These are phyloP conservation scores for Paramormyrops hopkinsi DNA, from an alignment of 2,797 vertebrate genomes.

Conservation along the genomic window DNA sequence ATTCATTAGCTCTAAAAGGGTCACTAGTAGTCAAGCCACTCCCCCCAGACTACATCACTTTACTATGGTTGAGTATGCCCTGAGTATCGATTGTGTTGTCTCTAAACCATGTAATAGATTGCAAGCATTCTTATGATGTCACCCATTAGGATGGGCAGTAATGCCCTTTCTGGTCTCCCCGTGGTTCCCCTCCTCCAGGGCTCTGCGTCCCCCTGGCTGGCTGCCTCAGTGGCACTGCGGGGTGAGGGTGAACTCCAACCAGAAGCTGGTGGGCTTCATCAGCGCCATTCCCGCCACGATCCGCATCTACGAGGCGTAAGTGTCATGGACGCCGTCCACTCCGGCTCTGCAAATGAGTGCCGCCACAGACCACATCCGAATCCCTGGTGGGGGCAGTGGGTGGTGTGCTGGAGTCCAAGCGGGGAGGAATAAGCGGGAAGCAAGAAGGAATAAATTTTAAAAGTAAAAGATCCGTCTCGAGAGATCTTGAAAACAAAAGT, in stretches of 20 bases:
- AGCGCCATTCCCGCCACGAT: constrained; percentile 92
- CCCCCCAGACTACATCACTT: neutral
- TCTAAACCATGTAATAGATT: neutral
- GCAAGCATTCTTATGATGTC: neutral
- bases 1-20: neutral
- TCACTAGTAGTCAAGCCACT: neutral
- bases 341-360: neutral
- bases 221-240: constrained; percentile 97
- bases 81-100: neutral
- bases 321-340: constrained; percentile 15
- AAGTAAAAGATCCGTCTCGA: neutral
- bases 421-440: neutral
- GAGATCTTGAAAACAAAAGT: neutral
- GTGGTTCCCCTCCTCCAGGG: constrained; percentile 59
- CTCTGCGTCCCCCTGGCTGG: constrained; percentile 92
- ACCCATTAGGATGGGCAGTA: neutral
- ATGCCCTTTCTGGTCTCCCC: neutral
- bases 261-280: constrained; percentile 96
- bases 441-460: neutral
- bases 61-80: neutral
- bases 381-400: neutral
- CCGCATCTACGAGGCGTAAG: constrained; percentile 88
- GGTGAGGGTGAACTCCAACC: constrained; percentile 90
- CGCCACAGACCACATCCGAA: neutral
- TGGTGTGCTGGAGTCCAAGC: neutral